Evolutionary conservation across 2,113 vertebrate species (phyloP), one percentile per base, ranked within the genome.

Genomic region (Pagrus major): DNA sequence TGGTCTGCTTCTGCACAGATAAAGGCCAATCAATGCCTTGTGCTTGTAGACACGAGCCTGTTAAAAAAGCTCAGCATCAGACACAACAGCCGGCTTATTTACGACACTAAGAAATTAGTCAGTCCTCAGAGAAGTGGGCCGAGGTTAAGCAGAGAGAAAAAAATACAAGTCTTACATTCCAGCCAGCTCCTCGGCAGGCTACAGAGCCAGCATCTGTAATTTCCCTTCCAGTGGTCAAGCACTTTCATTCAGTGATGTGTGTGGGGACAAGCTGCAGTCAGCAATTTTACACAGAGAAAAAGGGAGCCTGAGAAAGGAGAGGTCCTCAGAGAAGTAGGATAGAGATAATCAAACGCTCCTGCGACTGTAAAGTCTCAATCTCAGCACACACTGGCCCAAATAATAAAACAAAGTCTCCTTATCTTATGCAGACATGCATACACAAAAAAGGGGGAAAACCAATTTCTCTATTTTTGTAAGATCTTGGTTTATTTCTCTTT

Each of bases 171-270:
- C 89, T 87, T 86, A 63, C 88, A 89, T 88, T 89, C 81, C 73
- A 81, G 42, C 71, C 66, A 39, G 82, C 70, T 87, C 60, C 78
- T 85, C 60, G 27, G 87, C 68, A 78, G 79, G 75, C 61, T 46
- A 74, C 75, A 81, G 49, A 87, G 68, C 69, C 74, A 60, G 73
- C 67, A 76, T 91, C 89, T 91, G 90, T 93, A 89, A 93, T 93
- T 91, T 93, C 86, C 87, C 74, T 90, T 93, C 76, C 86, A 88
- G 86, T 83, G 89, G 89, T 92, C 90, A 85, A 89, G 80, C 81
- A 72, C 82, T 89, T 80, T 88, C 76, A 87, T 89, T 88, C 71
- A 80, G 77, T 71, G 78, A 85, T 52, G 76, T 66, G 71, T 29
- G 51, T 11, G 31, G 60, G 56, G 59, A 10, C 42, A 12, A 46